Evolutionary conservation across 1,140 invertebrate species (phyloP), one percentile per base, ranked within the genome.

Genomic region (Euura lappo): DNA sequence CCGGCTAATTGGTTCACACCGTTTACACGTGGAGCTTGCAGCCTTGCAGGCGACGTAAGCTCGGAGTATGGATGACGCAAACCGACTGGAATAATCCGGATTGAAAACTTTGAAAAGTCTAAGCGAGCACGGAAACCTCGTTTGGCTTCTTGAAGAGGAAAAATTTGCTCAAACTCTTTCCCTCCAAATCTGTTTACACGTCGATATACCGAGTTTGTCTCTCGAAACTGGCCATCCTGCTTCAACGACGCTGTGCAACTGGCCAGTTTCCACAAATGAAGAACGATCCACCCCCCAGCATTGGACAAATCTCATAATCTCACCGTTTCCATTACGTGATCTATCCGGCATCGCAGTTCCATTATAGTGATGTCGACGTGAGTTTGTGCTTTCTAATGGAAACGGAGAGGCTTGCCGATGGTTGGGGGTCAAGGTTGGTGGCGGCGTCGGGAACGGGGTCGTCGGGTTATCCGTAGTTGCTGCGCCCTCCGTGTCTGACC

Each of bases 401-500:
- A 92, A 93, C 8, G 92, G 92, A 42, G 91, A 92, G 6, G 91
- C 89, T 82, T 92, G 92, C 65, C 92, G 85, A 79, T 89, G 89
- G 78, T 90, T 84, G 74, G 91, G 90, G 43, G 85, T 83, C 71
- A 88, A 79, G 11, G 85, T 87, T 70, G 88, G 84, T 66, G 86
- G 86, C 70, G 85, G 87, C 66, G 88, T 88, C 70, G 89, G 85
- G 76, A 88, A 88, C 64, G 84, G 86, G 68, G 87, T 88, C 69
- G 87, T 85, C 68, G 84, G 85, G 79, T 89, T 87, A 79, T 89
- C 85, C 65, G 87, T 88, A 69, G 85, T 90, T 71, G 81, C 86
- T 51, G 81, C 87, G 77, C 89, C 90, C 79, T 89, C 90, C 13
- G 89, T 90, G 77, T 91, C 90, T 65, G 88, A 89, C 68, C 90